Evolutionary conservation across 2,888 invertebrate genomes (phyloP).

Genomic region (Amiota communis): DNA sequence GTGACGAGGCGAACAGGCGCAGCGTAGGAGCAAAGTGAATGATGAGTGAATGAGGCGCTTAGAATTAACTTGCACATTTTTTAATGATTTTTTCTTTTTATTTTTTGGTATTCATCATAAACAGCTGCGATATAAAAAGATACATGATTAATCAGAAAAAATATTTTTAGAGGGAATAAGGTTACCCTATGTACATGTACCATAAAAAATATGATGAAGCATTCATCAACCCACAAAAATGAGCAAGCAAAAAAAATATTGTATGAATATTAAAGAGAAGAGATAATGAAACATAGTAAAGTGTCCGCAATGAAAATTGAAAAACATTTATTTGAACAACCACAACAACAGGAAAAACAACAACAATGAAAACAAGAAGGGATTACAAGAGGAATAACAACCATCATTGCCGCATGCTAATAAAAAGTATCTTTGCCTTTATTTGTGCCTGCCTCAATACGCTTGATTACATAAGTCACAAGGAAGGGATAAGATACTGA

Average conservation of each 20-base stretch:
- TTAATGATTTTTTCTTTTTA: conserved; percentile 17
- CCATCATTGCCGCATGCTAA: conserved; percentile 46
- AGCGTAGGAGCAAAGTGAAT: not conserved
- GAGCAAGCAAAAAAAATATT: conserved; percentile 31
- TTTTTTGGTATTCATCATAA: not conserved
- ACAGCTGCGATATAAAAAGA: conserved; percentile 48
- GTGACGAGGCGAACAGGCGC: conserved; percentile 47
- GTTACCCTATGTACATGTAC: conserved; percentile 33
- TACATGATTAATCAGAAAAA: conserved; percentile 60
- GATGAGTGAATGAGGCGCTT: conserved; percentile 14
- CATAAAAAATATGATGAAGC: conserved; percentile 44
- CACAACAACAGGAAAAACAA: not conserved
- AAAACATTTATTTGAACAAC: conserved; percentile 60
- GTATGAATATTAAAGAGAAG: not conserved
- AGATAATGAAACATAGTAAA: conserved; percentile 45
- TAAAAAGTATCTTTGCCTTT: conserved; percentile 37
- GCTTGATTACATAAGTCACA: conserved; percentile 50
- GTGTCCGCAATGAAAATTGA: conserved; percentile 54
- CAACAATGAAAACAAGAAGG: conserved; percentile 1
- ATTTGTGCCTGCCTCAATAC: not conserved
- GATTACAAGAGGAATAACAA: conserved; percentile 10
- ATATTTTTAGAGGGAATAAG: conserved; percentile 48
- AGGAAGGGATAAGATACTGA: too few species aligned
- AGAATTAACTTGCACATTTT: conserved; percentile 28
- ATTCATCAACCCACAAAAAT: conserved; percentile 59